phyloP scores from a whole-genome alignment of 2,888 invertebrate genomes.

The Dasypogon diadema region DNA sequence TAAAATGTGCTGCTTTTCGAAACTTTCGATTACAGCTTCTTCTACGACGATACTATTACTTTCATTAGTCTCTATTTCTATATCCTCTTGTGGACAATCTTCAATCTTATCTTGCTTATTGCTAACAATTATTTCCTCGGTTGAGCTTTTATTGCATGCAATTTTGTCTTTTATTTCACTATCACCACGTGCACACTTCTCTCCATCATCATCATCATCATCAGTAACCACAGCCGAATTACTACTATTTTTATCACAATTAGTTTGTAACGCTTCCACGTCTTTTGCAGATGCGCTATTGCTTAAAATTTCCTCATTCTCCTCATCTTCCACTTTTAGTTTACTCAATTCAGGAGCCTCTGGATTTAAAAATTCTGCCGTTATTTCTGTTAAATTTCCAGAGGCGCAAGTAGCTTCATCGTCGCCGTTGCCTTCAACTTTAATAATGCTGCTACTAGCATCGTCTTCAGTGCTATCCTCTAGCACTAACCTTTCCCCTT shows the following conservation, averaged over 20 bases:
- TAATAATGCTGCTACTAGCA: not conserved
- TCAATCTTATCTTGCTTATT: not conserved
- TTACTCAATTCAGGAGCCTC: not conserved
- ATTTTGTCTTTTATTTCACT: constrained; percentile 21
- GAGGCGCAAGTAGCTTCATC: not conserved
- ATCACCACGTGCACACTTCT: no score
- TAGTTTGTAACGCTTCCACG: not conserved
- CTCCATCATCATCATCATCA: not conserved
- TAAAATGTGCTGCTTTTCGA: not conserved
- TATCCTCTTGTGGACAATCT: not conserved
- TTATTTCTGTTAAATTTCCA: not conserved
- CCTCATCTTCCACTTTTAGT: not conserved
- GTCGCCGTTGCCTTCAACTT: not conserved
- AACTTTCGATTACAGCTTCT: not conserved
- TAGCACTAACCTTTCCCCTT: constrained; percentile 46
- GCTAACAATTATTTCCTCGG: not conserved
- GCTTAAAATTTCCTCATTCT: constrained; percentile 10
- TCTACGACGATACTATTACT: not conserved
- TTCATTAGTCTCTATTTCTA: not conserved
- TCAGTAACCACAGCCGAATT: constrained; percentile 47
- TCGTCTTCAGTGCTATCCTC: constrained; percentile 55
- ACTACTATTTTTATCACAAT: constrained; percentile 48
- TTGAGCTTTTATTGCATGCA: constrained; percentile 13
- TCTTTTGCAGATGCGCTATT: constrained; percentile 5
- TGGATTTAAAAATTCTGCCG: not conserved